Evolutionary conservation across 1,140 invertebrate genomes (phyloP).

Genomic region (Drosophila nigrodunni): DNA sequence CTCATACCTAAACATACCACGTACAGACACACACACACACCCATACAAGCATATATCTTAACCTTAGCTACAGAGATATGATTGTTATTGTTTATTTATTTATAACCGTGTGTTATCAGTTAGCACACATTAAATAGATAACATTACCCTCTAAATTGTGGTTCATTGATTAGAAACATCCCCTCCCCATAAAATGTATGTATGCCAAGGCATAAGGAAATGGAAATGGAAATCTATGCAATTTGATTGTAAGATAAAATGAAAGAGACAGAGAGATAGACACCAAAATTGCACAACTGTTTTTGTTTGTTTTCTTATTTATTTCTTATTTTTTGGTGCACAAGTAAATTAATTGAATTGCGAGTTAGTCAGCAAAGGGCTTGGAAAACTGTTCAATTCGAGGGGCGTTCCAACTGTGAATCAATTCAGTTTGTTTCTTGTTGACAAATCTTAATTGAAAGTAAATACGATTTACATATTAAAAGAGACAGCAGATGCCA

Average conservation of each 20-base stretch:
- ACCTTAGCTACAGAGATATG: constrained; percentile 30
- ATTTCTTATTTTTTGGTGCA: constrained; percentile 11
- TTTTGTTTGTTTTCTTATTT: constrained; percentile 25
- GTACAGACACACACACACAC: not conserved
- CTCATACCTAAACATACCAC: constrained; percentile 20
- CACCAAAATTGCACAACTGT: constrained; percentile 29
- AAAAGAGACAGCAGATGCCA: not conserved
- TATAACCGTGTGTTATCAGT: constrained; percentile 37
- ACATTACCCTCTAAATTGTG: constrained; percentile 15
- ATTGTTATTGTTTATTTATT: constrained; percentile 46
- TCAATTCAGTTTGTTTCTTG: constrained; percentile 7
- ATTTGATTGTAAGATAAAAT: not conserved
- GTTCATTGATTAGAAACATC: not conserved
- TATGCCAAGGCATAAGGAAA: too few species aligned
- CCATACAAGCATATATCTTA: constrained; percentile 9
- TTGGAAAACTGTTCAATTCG: constrained; percentile 4
- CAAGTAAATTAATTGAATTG: constrained; percentile 11
- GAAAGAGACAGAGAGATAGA: constrained; percentile 6
- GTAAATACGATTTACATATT: not conserved
- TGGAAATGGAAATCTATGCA: not conserved
- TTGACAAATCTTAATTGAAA: not conserved
- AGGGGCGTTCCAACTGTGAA: constrained; percentile 5
- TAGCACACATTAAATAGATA: constrained; percentile 25
- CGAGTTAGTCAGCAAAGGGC: constrained; percentile 35
- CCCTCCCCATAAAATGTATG: not conserved